Conservation (phyloP, 1,140 invertebrate species). For the Manduca sexta region DNA sequence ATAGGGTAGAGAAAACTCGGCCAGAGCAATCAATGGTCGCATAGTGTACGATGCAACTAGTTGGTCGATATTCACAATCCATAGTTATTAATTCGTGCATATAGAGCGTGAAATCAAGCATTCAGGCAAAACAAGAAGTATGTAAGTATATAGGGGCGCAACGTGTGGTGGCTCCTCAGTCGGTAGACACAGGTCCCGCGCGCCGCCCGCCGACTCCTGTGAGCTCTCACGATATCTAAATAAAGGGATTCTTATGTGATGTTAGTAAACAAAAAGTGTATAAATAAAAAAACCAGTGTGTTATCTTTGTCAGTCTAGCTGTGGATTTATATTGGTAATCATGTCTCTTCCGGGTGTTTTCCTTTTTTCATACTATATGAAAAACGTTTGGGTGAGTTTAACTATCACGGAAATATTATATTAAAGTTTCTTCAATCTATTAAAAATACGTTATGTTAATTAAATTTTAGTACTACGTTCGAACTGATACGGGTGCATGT, state of each 20-base stretch:
- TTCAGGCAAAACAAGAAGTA: slow-evolving; percentile 56
- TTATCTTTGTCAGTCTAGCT: slow-evolving; percentile 38
- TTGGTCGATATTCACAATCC: slow-evolving; percentile 42
- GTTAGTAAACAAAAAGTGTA: slow-evolving; percentile 69
- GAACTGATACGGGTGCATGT: too few species aligned
- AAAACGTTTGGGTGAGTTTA: slow-evolving; percentile 65
- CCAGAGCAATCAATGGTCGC: slow-evolving; percentile 15
- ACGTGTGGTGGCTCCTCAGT: slow-evolving; percentile 40
- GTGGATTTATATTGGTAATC: slow-evolving; percentile 42
- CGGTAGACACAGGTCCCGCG: slow-evolving; percentile 26
- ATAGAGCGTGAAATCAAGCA: slow-evolving; percentile 66
- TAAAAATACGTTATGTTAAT: too few species aligned
- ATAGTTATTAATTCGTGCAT: slow-evolving; percentile 59
- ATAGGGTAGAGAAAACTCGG: slow-evolving; percentile 13
- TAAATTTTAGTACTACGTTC: too few species aligned
- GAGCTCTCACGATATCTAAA: slow-evolving; percentile 29
- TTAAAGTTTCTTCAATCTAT: too few species aligned
- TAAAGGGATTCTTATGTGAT: slow-evolving; percentile 61
- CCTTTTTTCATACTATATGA: slow-evolving; percentile 57
- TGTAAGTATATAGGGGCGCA: slow-evolving; percentile 60
- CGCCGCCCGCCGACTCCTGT: slow-evolving; percentile 18
- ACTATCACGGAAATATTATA: slow-evolving; percentile 2
- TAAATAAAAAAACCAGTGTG: slow-evolving; percentile 55
- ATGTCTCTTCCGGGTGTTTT: slow-evolving; percentile 66
- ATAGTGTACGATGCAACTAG: slow-evolving; percentile 2